Percentiles rank a stretch among this genome's conserved stretches.
Evolutionary conservation across 2,797 vertebrate genomes (phyloP).

Genomic region (Botia almorhae): DNA sequence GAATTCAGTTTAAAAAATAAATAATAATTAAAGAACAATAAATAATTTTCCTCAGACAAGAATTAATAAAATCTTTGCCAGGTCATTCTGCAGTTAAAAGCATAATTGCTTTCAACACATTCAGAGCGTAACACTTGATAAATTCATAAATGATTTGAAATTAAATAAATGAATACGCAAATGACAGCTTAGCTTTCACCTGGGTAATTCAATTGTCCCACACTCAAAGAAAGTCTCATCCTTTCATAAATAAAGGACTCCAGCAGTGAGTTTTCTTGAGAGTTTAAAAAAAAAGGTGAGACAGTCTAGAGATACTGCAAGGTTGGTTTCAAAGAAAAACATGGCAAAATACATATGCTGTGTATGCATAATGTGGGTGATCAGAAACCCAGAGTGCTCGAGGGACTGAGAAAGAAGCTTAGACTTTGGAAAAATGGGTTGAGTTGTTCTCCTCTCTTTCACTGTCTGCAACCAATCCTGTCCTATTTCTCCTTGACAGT

Average conservation of each 20-base stretch:
- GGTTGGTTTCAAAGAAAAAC: conserved; percentile 36
- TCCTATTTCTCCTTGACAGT: conserved; percentile 52
- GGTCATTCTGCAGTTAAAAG: conserved; percentile 22
- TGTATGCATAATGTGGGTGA: conserved; percentile 30
- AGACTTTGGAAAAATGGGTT: conserved; percentile 32
- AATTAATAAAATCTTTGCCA: conserved; percentile 42
- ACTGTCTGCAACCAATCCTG: conserved; percentile 47
- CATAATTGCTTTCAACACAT: conserved; percentile 47
- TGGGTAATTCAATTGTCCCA: conserved; percentile 23
- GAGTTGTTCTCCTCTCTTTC: conserved; percentile 24
- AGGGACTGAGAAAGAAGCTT: conserved; percentile 44
- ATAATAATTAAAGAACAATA: conserved; percentile 66
- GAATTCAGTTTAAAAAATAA: conserved; percentile 51
- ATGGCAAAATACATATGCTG: background rate
- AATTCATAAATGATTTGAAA: conserved; percentile 26
- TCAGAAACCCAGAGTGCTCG: conserved; percentile 21
- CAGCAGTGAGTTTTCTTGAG: conserved; percentile 17
- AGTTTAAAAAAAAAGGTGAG: conserved; percentile 34
- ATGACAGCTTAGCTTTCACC: background rate
- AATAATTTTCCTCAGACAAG: conserved; percentile 60
- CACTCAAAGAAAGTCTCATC: background rate
- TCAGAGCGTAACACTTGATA: conserved; percentile 33
- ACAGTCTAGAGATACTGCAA: conserved; percentile 27
- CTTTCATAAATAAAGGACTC: background rate
- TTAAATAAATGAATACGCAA: conserved; percentile 16